Evolutionary conservation across 1,140 invertebrate species (phyloP), one percentile per base, ranked within the genome.

Genomic region (Nasonia longicornis): DNA sequence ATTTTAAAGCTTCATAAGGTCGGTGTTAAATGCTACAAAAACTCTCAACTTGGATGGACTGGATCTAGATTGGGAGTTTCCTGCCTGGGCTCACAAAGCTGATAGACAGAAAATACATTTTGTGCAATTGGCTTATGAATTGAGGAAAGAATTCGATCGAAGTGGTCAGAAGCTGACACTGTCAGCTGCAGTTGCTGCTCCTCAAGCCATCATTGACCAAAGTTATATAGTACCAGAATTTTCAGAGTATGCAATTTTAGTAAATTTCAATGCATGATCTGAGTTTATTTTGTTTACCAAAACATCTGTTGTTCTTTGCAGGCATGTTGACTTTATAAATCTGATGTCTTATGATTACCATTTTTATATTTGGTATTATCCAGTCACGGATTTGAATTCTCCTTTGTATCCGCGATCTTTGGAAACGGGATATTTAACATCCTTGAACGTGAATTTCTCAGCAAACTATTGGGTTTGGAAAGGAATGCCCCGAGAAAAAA

Each of bases 261-360:
- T 69, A 73, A 31, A n/a, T 42, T 67, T 67, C 11, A 63, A 63
- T n/a, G 29, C 31, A 29, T 12, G n/a, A 29, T 8, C 26, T 6
- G 64, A 72, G 35, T 16, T 29, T 73, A 22, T 52, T 48, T 79
- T 45, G 74, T 48, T 35, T 11, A 58, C 6, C 8, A 80, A 83
- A 73, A 73, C 66, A 69, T 83, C 29, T 45, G 31, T 52, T 45
- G 22, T 73, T 75, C 75, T 86, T 90, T 89, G 73, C 85, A 95
- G 94, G 72, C 91, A 95, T 88, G 92, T 96, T 3, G 96, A 98
- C 88, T 97, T 94, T 91, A 92, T 97, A 0, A 97, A 96, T 88
- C 85, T 98, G 6, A 98, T 98, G 97, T 93, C 95, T 0, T 98
- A 98, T 87, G 97, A 98, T 88, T 98, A 94, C 85, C 96, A 98